Base-by-base conservation (phyloP, 2,113 vertebrate species). In the Eurystomus gularis region DNA sequence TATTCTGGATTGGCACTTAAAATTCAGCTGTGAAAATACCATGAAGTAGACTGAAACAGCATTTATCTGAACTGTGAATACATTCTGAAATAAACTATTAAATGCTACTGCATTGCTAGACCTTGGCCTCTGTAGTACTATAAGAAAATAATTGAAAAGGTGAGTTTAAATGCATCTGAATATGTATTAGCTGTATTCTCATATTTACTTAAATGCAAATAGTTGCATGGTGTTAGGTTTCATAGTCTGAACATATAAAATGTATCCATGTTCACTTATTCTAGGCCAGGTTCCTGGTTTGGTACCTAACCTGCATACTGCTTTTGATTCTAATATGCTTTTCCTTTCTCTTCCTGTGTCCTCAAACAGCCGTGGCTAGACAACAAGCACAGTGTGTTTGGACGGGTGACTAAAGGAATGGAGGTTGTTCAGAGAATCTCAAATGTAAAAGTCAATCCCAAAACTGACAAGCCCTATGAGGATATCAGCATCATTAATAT, bases 401-500 rank as follows among this genome's bases (percentile, higher is more conserved):
- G 99, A 94, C 94, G 99, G 35, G 99, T 99, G 68, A 98, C 98
- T 2, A 99, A 99, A 98, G 99, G 99, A 89, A 99, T 99, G 99
- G 99, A 99, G 98, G 99, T 99, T 14, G 99, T 99, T 57, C 99
- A 99, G 95, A 99, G 99, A 98, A 99, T 99, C 96, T 99, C 99
- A 89, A 99, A 99, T 13, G 97, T 99, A 31, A 99, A 99, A 98
- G 99, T 99, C 44, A 99, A 99, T 95, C 99, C 99, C 85, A 99
- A 99, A 97, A 99, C 99, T 0, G 99, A 99, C 97, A 99, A 99
- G 88, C 99, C 99, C 4, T 99, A 99, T 31, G 99, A 99, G 93
- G 99, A 99, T 96, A 98, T 99, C 98, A 99, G 99, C 97, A 99
- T 99, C 90, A 99, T 99, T 97, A 99, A 99, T 97, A 99, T 99